These are phyloP conservation scores for Leucania comma DNA, from an alignment of 2,888 invertebrate genomes.

Conservation along the genomic window DNA sequence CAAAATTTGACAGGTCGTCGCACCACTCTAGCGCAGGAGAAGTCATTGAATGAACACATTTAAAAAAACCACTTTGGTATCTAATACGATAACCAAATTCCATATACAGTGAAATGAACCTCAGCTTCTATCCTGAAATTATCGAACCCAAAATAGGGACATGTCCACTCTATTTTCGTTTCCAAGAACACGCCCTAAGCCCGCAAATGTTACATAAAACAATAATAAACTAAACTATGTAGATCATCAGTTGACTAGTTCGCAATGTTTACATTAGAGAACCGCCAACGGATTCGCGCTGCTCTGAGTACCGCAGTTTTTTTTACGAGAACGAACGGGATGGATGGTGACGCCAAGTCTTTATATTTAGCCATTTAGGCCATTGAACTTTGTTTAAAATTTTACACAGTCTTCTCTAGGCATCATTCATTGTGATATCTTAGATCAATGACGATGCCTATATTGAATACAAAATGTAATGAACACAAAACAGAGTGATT, in stretches of 20 bases:
- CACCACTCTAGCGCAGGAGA: too few species aligned
- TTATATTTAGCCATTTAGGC: constrained; percentile 82
- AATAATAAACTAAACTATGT: constrained; percentile 36
- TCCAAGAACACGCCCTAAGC: background rate
- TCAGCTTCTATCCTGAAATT: constrained; percentile 1
- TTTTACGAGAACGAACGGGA: constrained; percentile 67
- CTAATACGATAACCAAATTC: too few species aligned
- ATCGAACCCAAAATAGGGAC: background rate
- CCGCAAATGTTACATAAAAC: constrained; percentile 27
- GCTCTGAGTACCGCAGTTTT: constrained; percentile 58
- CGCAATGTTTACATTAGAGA: constrained; percentile 59
- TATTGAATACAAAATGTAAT: background rate
- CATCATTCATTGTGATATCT: constrained; percentile 39
- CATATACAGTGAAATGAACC: background rate
- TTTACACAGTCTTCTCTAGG: constrained; percentile 40
- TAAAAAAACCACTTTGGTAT: too few species aligned
- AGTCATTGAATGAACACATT: too few species aligned
- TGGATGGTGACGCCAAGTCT: constrained; percentile 69
- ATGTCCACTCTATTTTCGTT: background rate
- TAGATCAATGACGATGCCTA: constrained; percentile 20
- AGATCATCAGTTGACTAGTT: constrained; percentile 50
- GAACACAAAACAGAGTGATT: background rate
- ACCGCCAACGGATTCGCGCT: constrained; percentile 32
- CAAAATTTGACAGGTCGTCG: too few species aligned
- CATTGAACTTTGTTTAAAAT: constrained; percentile 75